Base-by-base conservation (phyloP, 1,140 invertebrate species). In the Drosophila asahinai region DNA sequence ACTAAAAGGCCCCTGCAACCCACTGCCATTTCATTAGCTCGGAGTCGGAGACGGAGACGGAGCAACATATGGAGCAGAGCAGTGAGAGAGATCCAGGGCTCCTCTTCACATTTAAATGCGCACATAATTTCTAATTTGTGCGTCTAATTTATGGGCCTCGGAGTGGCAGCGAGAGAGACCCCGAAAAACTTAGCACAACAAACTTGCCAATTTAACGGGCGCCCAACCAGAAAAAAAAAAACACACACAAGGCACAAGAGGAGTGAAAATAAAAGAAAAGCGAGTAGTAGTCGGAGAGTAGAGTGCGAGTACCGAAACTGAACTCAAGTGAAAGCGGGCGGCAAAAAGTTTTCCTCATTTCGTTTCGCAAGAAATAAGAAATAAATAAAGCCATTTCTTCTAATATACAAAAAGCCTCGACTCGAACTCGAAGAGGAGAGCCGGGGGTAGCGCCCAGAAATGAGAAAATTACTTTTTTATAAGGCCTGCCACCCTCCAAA, bases 301-400 rank as follows among this genome's bases (percentile, higher is more conserved):
- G 54, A 59, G 71, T 19, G 49, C 49, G 25, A 54, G 54, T 57
- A 57, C 54, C 54, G 33, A 57, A 57, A 57, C 54, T 40, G 22
- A 68, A 52, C 59, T 64, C 19, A 55, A 71, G 71, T 55, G 68
- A 71, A 66, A 74, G 60, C 55, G 47, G 62, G 65, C 68, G 66
- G 71, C 60, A 72, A 91, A 91, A 91, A 90, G 55, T 91, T 92
- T 92, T 92, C 78, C 66, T 83, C 84, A 89, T 87, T 90, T 90
- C 67, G 64, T 66, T 71, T 68, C 67, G 83, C 79, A 58, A 77
- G 57, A 90, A 91, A 91, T 91, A 90, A 82, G 86, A 78, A 90
- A 92, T 90, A 92, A 92, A 92, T 92, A 92, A 92, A 92, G 90
- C 80, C 90, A 92, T 92, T 92, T 90, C 90, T 92, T 92, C 90